A percentile compares a stretch with the other conserved stretches of the same genome.
These are phyloP conservation scores for Clanis bilineata DNA, from an alignment of 2,888 invertebrate genomes.

Conservation along the genomic window DNA sequence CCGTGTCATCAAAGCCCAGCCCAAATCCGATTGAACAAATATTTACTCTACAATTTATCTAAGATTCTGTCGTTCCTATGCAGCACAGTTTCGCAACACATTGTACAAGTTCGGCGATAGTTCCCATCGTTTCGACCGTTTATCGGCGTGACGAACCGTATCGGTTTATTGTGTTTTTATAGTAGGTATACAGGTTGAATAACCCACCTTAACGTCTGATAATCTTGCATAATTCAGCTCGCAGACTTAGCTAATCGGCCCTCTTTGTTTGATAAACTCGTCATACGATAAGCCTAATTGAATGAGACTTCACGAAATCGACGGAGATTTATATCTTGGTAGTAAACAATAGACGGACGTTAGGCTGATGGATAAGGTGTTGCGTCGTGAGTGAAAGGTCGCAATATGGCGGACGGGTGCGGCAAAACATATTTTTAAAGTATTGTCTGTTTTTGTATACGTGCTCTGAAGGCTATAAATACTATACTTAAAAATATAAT, in stretches of 20 bases:
- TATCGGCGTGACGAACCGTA: conserved; percentile 58
- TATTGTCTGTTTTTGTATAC: neutral
- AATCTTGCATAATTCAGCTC: conserved; percentile 51
- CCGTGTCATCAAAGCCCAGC: conserved; percentile 35
- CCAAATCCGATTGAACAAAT: conserved; percentile 41
- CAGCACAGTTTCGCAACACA: conserved; percentile 50
- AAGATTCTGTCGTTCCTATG: conserved; percentile 23
- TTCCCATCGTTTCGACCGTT: conserved; percentile 48
- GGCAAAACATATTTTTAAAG: neutral
- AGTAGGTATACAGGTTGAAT: conserved; percentile 59
- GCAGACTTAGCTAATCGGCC: conserved; percentile 38
- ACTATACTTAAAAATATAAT: neutral
- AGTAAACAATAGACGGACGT: conserved; percentile 4
- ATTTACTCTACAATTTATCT: conserved; percentile 32
- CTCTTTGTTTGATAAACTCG: conserved; percentile 56
- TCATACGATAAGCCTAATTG: conserved; percentile 14
- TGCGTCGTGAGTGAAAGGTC: conserved; percentile 6
- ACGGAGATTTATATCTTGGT: conserved; percentile 2
- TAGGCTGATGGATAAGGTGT: conserved; percentile 1
- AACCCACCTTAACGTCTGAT: conserved; percentile 53
- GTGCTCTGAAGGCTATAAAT: neutral
- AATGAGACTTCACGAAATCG: conserved; percentile 2
- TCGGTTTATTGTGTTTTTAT: conserved; percentile 48
- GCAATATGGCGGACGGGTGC: neutral
- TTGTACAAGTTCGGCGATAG: conserved; percentile 36